phyloP scores from a whole-genome alignment of 2,797 vertebrate species.

The Rhinatrema bivittatum region DNA sequence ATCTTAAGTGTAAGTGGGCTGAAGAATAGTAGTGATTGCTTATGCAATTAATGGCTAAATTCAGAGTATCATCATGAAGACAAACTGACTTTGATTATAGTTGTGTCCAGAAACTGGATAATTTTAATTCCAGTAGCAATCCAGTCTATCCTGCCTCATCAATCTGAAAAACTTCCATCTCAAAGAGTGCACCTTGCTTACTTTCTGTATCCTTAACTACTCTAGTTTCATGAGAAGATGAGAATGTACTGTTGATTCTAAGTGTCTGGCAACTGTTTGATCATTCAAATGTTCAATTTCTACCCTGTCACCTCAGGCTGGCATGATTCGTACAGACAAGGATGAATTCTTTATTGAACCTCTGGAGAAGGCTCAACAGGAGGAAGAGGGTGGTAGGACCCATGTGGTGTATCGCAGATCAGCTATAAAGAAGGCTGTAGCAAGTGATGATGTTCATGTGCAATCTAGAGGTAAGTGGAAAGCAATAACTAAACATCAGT shows the following conservation, averaged over 20 bases:
- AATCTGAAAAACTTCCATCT: conserved; percentile 8
- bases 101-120: no score
- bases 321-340: conserved; percentile 87
- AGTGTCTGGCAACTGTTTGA: conserved; percentile 3
- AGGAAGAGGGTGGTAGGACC: conserved; percentile 67
- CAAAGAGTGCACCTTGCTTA: conserved; percentile 7
- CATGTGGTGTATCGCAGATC: conserved; percentile 91
- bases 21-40: no score
- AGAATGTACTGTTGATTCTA: conserved; percentile 42
- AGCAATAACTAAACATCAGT: no score
- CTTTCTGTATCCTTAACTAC: conserved; percentile 29
- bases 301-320: conserved; percentile 69
- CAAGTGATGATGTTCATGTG: conserved; percentile 36
- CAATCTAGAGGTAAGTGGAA: conserved; percentile 81
- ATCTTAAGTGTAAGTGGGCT: no score
- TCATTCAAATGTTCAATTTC: conserved; percentile 32
- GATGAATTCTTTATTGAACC: conserved; percentile 98
- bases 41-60: no score
- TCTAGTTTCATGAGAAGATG: conserved; percentile 35
- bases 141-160: conserved; percentile 42
- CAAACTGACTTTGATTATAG: no score
- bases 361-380: conserved; percentile 66
- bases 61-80: no score
- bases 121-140: conserved; percentile 20
- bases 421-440: conserved; percentile 57